These are phyloP conservation scores for Anarsia innoxiella DNA, from an alignment of 2,888 invertebrate species.

Conservation along the genomic window DNA sequence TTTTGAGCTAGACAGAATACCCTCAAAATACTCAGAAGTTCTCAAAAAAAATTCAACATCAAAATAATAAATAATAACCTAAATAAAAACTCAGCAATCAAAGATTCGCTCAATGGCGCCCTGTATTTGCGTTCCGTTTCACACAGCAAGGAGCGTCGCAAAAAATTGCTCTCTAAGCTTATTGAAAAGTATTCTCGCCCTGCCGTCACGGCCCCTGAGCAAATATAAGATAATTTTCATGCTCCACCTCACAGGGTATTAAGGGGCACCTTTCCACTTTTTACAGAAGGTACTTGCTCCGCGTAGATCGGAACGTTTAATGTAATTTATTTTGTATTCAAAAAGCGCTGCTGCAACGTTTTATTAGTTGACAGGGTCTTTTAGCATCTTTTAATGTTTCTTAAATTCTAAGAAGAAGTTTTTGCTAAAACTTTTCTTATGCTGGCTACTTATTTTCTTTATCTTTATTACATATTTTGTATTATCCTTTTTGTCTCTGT, in stretches of 20 bases:
- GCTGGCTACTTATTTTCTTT: no score
- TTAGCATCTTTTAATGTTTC: no score
- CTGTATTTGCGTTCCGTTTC: constrained; percentile 63
- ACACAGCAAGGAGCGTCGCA: constrained; percentile 41
- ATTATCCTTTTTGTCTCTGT: no score
- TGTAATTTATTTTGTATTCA: constrained; percentile 70
- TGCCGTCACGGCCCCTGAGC: constrained; percentile 72
- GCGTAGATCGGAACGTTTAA: constrained; percentile 45
- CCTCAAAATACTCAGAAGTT: no score
- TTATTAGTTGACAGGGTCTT: constrained; percentile 2
- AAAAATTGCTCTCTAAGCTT: constrained; percentile 71
- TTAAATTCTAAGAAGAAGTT: no score
- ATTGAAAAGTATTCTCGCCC: constrained; percentile 75
- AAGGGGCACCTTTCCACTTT: constrained; percentile 74
- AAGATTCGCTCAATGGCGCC: constrained; percentile 51
- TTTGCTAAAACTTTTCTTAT: no score
- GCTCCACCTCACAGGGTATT: constrained; percentile 72
- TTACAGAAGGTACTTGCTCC: no score
- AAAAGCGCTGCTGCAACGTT: constrained; percentile 38
- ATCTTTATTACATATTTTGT: no score
- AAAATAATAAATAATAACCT: no score
- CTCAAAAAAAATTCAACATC: no score
- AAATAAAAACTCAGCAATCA: no score
- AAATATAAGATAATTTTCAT: constrained; percentile 75
- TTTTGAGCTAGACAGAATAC: no score